phyloP scores from a whole-genome alignment of 1,140 invertebrate genomes.

The Drosophila pallidifrons region DNA sequence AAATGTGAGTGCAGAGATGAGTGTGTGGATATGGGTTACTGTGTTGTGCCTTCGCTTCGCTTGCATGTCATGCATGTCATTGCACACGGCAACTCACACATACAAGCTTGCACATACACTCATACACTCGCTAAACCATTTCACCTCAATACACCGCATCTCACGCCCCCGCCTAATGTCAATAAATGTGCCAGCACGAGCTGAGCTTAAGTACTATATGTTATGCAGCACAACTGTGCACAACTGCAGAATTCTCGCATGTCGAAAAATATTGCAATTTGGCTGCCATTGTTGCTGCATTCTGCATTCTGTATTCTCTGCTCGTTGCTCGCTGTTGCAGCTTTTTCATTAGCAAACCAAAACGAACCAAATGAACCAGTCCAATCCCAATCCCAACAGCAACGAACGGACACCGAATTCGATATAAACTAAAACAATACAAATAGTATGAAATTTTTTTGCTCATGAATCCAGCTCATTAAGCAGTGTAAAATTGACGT shows the following conservation, averaged over 20 bases:
- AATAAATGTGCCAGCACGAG: conserved; percentile 36
- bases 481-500: too few relatives aligned
- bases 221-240: neutral
- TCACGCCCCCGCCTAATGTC: conserved; percentile 25
- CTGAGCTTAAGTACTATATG: conserved; percentile 5
- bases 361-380: neutral
- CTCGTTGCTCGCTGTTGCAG: neutral
- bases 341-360: neutral
- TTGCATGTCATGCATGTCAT: conserved; percentile 30
- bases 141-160: neutral
- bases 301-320: neutral
- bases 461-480: too few relatives aligned
- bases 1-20: conserved; percentile 3
- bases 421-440: too few relatives aligned
- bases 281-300: conserved; percentile 5
- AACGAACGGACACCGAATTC: too few relatives aligned
- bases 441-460: too few relatives aligned
- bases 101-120: conserved; percentile 8
- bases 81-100: conserved; percentile 7
- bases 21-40: conserved; percentile 44
- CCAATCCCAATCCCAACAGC: too few relatives aligned
- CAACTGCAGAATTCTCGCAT: conserved; percentile 15
- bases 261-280: conserved; percentile 40
- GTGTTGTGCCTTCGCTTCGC: conserved; percentile 32
- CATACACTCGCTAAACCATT: too few relatives aligned